Base-by-base conservation (phyloP, 2,888 invertebrate species). In the Lycocerus yunnanus region DNA sequence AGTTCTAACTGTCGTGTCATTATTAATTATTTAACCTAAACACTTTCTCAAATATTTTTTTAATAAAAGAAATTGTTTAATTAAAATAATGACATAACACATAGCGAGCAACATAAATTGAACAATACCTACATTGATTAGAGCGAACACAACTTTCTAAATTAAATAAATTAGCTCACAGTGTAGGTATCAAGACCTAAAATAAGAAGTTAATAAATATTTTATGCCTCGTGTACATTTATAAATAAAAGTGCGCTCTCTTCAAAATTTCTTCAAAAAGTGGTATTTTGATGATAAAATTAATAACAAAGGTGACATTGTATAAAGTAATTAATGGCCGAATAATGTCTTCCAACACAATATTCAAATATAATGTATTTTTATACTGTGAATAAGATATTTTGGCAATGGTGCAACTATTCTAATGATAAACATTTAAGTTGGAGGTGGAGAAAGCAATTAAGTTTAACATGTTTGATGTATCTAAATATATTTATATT, bases 381-480 rank as follows among this genome's bases (percentile, higher is more conserved):
- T 76, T 76, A 73, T 73, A 76, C 76, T 70, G 73, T 76, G 71
- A 76, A 76, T 76, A 76, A 76, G 76, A 73, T 76, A 70, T 77
- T n/a, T 76, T 77, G 77, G 77, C 77, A 77, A 74, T 61, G 18
- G 71, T 68, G 77, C 77, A 77, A 77, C 66, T 74, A 77, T 77
- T 74, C 74, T 77, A 77, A 77, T 77, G 77, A 77, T 73, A 71
- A 76, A 71, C 71, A 69, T 68, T 76, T 69, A 72, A 69, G 75
- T 75, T 72, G 75, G 75, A 75, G 75, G 75, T 75, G 75, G 72
- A 75, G 74, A 72, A 71, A 72, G 72, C 75, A 75, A 75, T 75
- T 75, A 75, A 75, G 68, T 71, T 63, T 71, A 75, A 75, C 75
- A 72, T 71, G 69, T 66, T 60, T 71, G 71, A 65, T 75, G 69